Conservation (phyloP, 2,888 invertebrate genomes). For the Craniophora ligustri region DNA sequence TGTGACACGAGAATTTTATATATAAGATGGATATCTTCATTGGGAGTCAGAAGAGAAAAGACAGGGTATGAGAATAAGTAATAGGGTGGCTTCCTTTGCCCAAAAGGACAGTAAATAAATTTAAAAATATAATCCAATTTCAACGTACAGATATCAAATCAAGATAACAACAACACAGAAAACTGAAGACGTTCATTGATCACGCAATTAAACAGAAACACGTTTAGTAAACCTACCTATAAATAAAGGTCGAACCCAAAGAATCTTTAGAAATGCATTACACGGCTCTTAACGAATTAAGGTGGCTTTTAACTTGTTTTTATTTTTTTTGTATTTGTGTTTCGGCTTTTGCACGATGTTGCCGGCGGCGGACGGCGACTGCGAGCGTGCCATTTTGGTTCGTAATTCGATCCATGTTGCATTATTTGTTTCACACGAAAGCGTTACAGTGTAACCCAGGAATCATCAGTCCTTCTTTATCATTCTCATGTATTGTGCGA, state of each 20-base stretch:
- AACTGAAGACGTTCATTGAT: too few relatives aligned
- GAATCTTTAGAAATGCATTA: slow-evolving; percentile 1
- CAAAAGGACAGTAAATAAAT: too few relatives aligned
- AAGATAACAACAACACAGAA: too few relatives aligned
- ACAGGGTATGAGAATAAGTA: too few relatives aligned
- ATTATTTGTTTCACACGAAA: slow-evolving; percentile 13
- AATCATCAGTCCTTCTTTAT: not conserved
- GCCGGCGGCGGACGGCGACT: slow-evolving; percentile 15
- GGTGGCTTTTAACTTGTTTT: not conserved
- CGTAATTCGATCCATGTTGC: not conserved
- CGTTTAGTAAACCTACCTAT: not conserved
- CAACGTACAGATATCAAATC: too few relatives aligned
- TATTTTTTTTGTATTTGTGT: slow-evolving; percentile 10
- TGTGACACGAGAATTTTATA: too few relatives aligned
- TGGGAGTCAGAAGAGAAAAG: too few relatives aligned
- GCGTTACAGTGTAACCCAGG: not conserved
- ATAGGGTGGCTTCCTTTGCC: too few relatives aligned
- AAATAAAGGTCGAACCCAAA: not conserved
- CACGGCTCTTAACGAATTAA: slow-evolving; percentile 17
- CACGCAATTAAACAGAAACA: too few relatives aligned
- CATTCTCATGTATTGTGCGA: not conserved
- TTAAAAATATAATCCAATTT: too few relatives aligned
- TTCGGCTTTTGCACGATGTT: not conserved
- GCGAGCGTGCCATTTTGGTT: not conserved
- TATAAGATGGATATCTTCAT: too few relatives aligned